A percentile compares a stretch with the other conserved stretches of the same genome.
Evolutionary conservation across 2,797 vertebrate genomes (phyloP).

Genomic region (Rhynchonycteris naso): DNA sequence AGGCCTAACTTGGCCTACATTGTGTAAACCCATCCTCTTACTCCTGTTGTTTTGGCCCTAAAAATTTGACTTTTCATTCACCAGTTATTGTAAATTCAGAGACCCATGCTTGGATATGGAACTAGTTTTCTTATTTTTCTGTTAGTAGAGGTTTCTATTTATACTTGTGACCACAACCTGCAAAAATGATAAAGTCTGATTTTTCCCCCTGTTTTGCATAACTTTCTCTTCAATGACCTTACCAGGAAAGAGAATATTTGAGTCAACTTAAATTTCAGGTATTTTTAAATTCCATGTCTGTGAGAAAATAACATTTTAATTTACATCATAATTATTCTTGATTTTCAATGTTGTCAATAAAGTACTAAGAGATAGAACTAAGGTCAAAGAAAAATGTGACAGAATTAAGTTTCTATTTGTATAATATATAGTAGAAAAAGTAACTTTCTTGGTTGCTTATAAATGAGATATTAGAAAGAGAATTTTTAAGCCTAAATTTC

Average conservation of each 20-base stretch:
- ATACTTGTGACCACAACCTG: neutral
- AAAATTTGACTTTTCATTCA: neutral
- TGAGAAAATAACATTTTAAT: conserved; percentile 20
- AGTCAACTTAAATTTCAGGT: neutral
- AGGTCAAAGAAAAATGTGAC: neutral
- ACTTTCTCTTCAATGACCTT: neutral
- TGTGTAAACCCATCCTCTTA: neutral
- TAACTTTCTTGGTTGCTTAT: neutral
- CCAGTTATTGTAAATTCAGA: neutral
- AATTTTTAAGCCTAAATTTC: neutral
- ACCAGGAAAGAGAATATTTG: neutral
- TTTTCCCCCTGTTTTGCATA: neutral
- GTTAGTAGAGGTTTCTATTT: neutral
- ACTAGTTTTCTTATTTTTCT: neutral
- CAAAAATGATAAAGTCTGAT: neutral
- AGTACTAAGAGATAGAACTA: neutral
- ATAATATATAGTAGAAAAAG: neutral
- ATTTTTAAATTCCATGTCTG: conserved; percentile 6
- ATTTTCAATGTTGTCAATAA: neutral
- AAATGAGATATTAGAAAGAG: neutral
- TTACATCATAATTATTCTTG: neutral
- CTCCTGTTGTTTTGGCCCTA: neutral
- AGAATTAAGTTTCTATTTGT: neutral
- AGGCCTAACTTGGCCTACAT: neutral
- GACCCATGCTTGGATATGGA: neutral